Evolutionary conservation across 37 sponge, comb jelly and placozoan species (phyloP).

Genomic region (Spongilla lacustris): DNA sequence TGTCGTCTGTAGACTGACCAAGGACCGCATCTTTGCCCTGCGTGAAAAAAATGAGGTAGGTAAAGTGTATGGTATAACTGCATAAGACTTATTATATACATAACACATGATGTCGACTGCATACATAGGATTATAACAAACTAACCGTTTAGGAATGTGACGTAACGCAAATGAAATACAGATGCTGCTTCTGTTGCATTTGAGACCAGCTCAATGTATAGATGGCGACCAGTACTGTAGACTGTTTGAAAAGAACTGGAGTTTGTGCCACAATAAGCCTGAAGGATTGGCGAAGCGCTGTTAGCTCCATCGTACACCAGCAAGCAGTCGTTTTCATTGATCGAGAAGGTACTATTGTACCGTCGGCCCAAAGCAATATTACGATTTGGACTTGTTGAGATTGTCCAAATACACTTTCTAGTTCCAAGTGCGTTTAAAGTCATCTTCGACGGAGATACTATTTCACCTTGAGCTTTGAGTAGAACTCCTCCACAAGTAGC

Average conservation of each 20-base stretch:
- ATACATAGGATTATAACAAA: too few species aligned
- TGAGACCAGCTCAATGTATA: slow-evolving; percentile 43
- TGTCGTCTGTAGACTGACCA: slow-evolving; percentile 12
- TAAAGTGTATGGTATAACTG: too few species aligned
- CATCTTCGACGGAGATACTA: slow-evolving; percentile 23
- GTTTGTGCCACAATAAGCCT: slow-evolving; percentile 37
- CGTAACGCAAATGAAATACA: slow-evolving; percentile 48
- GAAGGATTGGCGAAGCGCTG: background rate
- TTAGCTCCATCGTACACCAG: slow-evolving; percentile 32
- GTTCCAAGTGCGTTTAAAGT: background rate
- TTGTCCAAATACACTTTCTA: slow-evolving; percentile 51
- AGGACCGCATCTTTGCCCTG: slow-evolving; percentile 60
- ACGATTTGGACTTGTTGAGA: slow-evolving; percentile 51
- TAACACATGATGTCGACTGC: too few species aligned
- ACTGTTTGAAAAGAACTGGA: slow-evolving; percentile 34
- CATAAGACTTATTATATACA: background rate
- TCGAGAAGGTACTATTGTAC: background rate
- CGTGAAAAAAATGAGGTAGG: background rate
- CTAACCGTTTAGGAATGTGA: slow-evolving; percentile 35
- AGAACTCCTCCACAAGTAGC: slow-evolving; percentile 37
- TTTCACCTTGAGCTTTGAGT: slow-evolving; percentile 16
- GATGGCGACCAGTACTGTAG: slow-evolving; percentile 35
- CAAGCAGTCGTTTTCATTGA: slow-evolving; percentile 40
- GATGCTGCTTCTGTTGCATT: background rate
- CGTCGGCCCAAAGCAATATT: slow-evolving; percentile 52